Evolutionary conservation across 2,888 invertebrate species (phyloP).

Genomic region (Crepidodera aurea): DNA sequence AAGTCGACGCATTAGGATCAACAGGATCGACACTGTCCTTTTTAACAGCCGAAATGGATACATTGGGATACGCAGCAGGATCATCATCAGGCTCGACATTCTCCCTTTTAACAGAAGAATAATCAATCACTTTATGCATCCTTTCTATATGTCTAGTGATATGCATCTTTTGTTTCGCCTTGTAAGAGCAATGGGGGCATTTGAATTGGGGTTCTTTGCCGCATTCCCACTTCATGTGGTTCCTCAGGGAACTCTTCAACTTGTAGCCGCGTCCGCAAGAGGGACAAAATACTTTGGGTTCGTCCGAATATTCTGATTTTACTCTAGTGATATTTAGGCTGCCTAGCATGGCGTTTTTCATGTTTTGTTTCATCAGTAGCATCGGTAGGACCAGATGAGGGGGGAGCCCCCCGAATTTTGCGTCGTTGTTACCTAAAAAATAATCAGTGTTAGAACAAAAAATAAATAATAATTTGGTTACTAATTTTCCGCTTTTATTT

Average conservation of each 20-base stretch:
- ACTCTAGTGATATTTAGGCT: slow-evolving; percentile 20
- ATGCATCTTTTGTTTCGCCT: slow-evolving; percentile 83
- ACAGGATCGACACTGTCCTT: slow-evolving; percentile 9
- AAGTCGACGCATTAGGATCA: neutral
- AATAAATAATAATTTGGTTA: no score
- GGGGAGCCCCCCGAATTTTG: slow-evolving; percentile 56
- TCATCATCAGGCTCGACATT: neutral
- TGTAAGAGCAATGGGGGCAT: slow-evolving; percentile 80
- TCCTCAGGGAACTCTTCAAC: slow-evolving; percentile 78
- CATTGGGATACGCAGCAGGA: no score
- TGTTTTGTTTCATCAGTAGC: slow-evolving; percentile 67
- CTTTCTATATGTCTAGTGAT: slow-evolving; percentile 79
- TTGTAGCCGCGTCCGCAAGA: slow-evolving; percentile 82
- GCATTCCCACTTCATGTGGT: slow-evolving; percentile 85
- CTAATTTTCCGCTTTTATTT: no score
- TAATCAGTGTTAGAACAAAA: slow-evolving; percentile 10
- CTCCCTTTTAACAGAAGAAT: slow-evolving; percentile 24
- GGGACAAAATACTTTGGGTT: slow-evolving; percentile 26
- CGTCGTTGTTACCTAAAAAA: slow-evolving; percentile 18
- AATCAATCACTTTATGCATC: slow-evolving; percentile 75
- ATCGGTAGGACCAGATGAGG: slow-evolving; percentile 77
- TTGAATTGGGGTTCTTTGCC: slow-evolving; percentile 83
- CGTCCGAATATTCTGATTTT: slow-evolving; percentile 40
- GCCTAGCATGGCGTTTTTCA: slow-evolving; percentile 58
- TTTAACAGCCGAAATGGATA: slow-evolving; percentile 12